These are phyloP conservation scores for Pituophis catenifer DNA, from an alignment of 2,113 vertebrate genomes.

Conservation along the genomic window DNA sequence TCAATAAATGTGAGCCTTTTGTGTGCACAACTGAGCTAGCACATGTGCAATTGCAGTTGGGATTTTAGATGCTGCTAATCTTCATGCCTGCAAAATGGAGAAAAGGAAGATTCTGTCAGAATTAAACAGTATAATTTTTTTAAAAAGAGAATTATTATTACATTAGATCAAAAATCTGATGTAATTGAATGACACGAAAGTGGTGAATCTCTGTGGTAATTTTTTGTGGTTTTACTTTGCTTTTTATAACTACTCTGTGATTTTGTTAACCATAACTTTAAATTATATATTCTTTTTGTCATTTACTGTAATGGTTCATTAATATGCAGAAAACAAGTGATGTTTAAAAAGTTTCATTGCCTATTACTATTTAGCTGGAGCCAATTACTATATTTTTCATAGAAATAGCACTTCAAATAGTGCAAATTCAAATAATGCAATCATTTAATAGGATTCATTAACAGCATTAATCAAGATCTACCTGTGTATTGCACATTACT, in stretches of 20 bases:
- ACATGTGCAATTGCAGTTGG: neutral
- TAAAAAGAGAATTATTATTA: neutral
- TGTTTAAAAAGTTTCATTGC: neutral
- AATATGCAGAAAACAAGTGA: neutral
- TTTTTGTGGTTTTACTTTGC: neutral
- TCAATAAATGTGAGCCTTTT: neutral
- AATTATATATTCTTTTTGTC: neutral
- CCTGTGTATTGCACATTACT: neutral
- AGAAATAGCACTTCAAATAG: neutral
- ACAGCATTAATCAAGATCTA: neutral
- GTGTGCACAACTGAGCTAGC: neutral
- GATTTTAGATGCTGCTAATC: neutral
- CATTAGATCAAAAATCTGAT: neutral
- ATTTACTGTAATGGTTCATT: neutral
- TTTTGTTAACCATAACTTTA: neutral
- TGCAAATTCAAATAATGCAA: neutral
- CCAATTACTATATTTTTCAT: neutral
- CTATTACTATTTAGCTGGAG: neutral
- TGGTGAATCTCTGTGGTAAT: neutral
- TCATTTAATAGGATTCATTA: neutral
- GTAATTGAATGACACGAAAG: neutral
- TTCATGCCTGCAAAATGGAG: neutral
- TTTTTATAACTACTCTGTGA: neutral
- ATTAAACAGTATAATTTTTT: neutral
- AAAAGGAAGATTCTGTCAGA: neutral